phyloP scores from a whole-genome alignment of 2,888 invertebrate genomes.

The Nasonovia ribisnigri region DNA sequence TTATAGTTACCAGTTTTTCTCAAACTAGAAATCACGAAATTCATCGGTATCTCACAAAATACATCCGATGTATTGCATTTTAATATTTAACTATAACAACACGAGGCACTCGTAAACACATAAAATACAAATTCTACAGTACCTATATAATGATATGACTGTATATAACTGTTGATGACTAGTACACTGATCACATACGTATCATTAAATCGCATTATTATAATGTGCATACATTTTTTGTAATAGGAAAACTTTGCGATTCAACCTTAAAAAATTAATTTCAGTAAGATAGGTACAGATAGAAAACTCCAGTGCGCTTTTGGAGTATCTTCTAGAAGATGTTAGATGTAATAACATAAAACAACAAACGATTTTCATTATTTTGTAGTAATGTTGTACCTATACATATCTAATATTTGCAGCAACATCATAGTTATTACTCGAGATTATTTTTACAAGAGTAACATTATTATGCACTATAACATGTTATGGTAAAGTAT shows the following conservation, averaged over 20 bases:
- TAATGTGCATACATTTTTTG: background rate
- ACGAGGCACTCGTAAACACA: background rate
- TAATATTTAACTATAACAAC: background rate
- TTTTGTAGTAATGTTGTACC: background rate
- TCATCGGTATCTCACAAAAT: background rate
- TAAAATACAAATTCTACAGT: background rate
- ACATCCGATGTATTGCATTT: background rate
- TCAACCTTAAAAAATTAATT: background rate
- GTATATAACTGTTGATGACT: background rate
- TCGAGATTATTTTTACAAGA: background rate
- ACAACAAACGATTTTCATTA: background rate
- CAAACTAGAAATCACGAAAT: background rate
- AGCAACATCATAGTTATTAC: background rate
- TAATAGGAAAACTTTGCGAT: background rate
- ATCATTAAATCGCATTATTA: background rate
- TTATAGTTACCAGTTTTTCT: background rate
- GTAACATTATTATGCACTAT: background rate
- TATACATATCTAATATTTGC: background rate
- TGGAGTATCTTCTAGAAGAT: background rate
- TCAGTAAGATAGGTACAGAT: background rate
- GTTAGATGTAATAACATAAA: background rate
- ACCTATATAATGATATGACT: too few species aligned
- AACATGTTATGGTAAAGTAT: background rate
- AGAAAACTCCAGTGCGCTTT: background rate
- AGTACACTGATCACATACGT: background rate